Percentiles rank a stretch among this genome's conserved stretches.
Evolutionary conservation across 2,113 vertebrate genomes (phyloP).

Genomic region (Tenebrosternarchus preto): DNA sequence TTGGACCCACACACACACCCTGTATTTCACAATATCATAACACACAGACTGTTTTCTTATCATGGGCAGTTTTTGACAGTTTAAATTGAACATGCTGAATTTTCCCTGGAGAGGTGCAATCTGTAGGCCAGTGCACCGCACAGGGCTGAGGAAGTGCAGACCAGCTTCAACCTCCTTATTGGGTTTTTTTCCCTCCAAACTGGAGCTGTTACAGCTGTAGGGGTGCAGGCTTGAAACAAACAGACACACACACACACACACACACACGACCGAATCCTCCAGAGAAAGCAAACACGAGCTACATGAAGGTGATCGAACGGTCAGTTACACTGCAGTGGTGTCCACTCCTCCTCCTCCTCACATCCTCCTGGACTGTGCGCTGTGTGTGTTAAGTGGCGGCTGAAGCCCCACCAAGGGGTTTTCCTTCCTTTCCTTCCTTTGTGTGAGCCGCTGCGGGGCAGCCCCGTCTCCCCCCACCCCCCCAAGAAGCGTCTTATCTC

Average conservation of each 20-base stretch:
- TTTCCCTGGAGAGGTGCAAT: neutral
- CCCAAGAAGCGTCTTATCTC: constrained; percentile 53
- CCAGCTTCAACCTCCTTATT: neutral
- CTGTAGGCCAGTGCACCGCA: neutral
- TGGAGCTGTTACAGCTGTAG: neutral
- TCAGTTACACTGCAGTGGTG: constrained; percentile 27
- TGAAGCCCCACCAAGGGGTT: constrained; percentile 43
- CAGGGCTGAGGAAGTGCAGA: neutral
- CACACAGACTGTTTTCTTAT: neutral
- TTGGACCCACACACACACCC: neutral
- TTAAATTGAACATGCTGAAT: neutral
- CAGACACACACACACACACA: neutral
- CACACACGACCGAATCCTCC: neutral
- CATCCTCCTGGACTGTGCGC: neutral
- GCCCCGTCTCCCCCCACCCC: constrained; percentile 6
- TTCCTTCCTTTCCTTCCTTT: constrained; percentile 53
- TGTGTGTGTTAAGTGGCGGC: constrained; percentile 25
- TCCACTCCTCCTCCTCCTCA: constrained; percentile 35
- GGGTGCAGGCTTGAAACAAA: neutral
- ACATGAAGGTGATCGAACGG: constrained; percentile 16
- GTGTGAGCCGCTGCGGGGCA: constrained; percentile 36
- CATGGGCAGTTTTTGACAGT: neutral
- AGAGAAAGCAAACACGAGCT: constrained; percentile 8
- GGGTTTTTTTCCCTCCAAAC: neutral
- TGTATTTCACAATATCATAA: neutral